Conservation (phyloP, 2,797 vertebrate species). For the Hippoglossus hippoglossus region DNA sequence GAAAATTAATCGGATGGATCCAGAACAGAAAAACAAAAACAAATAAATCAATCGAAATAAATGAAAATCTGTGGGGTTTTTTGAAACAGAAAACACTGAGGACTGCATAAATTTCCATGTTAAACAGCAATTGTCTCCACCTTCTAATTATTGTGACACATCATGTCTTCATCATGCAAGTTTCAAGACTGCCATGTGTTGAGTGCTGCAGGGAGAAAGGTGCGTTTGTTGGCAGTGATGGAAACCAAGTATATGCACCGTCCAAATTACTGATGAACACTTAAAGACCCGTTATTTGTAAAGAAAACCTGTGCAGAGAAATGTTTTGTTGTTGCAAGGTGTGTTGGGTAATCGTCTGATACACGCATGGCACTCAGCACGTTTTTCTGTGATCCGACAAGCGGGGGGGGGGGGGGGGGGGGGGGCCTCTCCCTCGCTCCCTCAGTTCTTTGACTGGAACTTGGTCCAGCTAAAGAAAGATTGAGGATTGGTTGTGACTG, state of each 20-base stretch:
- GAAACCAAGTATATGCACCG: slow-evolving; percentile 56
- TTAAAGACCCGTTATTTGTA: slow-evolving; percentile 67
- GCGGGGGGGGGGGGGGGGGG: slow-evolving; percentile 2
- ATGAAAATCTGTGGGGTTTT: slow-evolving; percentile 86
- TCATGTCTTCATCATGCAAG: slow-evolving; percentile 96
- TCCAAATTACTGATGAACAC: slow-evolving; percentile 18
- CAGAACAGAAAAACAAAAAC: neutral
- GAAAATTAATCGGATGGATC: slow-evolving; percentile 86
- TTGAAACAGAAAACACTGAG: slow-evolving; percentile 86
- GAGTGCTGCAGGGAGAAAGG: slow-evolving; percentile 88
- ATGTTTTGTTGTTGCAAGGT: slow-evolving; percentile 6
- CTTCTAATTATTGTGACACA: slow-evolving; percentile 96
- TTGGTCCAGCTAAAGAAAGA: slow-evolving; percentile 54
- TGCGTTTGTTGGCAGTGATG: slow-evolving; percentile 87
- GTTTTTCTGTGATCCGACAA: slow-evolving; percentile 25
- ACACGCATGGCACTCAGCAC: slow-evolving; percentile 6
- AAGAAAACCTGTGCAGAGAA: slow-evolving; percentile 1
- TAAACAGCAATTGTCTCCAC: slow-evolving; percentile 94
- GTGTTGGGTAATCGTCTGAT: slow-evolving; percentile 30
- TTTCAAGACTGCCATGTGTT: slow-evolving; percentile 91
- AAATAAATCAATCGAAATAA: slow-evolving; percentile 75
- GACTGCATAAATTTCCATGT: slow-evolving; percentile 95
- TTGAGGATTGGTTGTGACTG: slow-evolving; percentile 60
- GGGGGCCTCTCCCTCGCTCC: slow-evolving; percentile 21
- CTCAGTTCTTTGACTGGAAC: slow-evolving; percentile 37